Base-by-base conservation (phyloP, 2,797 vertebrate species). In the Spinibarbus caldwelli region DNA sequence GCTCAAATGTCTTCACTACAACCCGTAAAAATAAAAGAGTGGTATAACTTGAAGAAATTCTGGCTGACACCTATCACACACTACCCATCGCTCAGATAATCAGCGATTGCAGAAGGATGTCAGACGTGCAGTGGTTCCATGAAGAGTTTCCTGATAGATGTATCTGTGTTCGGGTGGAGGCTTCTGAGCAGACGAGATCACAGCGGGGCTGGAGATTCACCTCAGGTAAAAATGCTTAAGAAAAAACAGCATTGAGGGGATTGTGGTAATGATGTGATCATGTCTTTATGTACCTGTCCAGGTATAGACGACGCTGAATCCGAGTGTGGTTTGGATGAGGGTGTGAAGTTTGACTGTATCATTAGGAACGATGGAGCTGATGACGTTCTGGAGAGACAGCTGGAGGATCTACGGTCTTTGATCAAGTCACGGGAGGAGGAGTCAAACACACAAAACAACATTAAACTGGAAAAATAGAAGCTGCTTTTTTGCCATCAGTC, bases 261-360 rank as follows among this genome's bases (percentile, higher is more conserved):
- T 31, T 34, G 14, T 31, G 62, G 29, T 34, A 31, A 79, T 54
- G 14, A 14, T 38, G 66, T 29, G 14, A 29, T 23, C 67, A 15
- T 66, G 62, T 64, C 26, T 2, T 62, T 7, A 2, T 64, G 21
- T 17, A 2, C 17, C 29, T 43, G 5, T 34, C 2, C 92, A 99
- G 97, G 97, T 26, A 94, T 98, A 36, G 97, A 98, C 0, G 96
- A 98, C 0, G 93, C 94, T 0, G 97, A 98, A 86, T 99, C 98
- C 0, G 97, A 99, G 87, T 99, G 98, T 0, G 97, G 96, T n/a
- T 91, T 99, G 93, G 98, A 99, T 90, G 83, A 92, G 0, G 94
- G 95, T 0, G 92, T 96, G 80, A 10, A 86, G 34, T 98, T 96
- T 57, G 96, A 99, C 43, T 97, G 96, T 96, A 93, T 94, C 84